Conservation (phyloP, 2,113 vertebrate species). For the Pogonocichla stellata region DNA sequence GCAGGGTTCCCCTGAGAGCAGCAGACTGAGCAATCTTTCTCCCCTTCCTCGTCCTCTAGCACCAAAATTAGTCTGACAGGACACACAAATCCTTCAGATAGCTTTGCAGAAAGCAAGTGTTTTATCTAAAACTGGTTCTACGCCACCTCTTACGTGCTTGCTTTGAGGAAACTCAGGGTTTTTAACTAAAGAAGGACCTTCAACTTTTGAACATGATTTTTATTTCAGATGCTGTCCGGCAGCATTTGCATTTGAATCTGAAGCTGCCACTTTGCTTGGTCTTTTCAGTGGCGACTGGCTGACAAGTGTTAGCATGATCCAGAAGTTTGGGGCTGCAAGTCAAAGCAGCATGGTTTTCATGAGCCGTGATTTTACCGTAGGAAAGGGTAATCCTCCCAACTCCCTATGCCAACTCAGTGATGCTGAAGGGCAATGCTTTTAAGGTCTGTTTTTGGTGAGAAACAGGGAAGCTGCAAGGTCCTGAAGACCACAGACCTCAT, state of each 20-base stretch:
- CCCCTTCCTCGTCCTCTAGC: background rate
- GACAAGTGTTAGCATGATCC: background rate
- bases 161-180: background rate
- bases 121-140: constrained; percentile 9
- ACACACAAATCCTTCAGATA: background rate
- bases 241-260: background rate
- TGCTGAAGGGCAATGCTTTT: background rate
- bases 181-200: background rate
- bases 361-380: background rate
- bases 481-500: background rate
- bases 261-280: background rate
- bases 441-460: background rate
- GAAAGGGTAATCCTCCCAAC: background rate
- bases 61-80: constrained; percentile 1
- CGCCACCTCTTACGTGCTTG: background rate
- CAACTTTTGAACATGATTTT: background rate
- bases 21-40: background rate
- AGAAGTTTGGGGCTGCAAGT: background rate
- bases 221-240: background rate
- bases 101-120: constrained; percentile 4
- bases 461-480: background rate
- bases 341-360: background rate
- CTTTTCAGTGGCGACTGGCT: background rate
- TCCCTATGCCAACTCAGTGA: background rate
- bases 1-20: constrained; percentile 50